These are phyloP conservation scores for Setipinna tenuifilis DNA, from an alignment of 2,797 vertebrate genomes.

Conservation along the genomic window DNA sequence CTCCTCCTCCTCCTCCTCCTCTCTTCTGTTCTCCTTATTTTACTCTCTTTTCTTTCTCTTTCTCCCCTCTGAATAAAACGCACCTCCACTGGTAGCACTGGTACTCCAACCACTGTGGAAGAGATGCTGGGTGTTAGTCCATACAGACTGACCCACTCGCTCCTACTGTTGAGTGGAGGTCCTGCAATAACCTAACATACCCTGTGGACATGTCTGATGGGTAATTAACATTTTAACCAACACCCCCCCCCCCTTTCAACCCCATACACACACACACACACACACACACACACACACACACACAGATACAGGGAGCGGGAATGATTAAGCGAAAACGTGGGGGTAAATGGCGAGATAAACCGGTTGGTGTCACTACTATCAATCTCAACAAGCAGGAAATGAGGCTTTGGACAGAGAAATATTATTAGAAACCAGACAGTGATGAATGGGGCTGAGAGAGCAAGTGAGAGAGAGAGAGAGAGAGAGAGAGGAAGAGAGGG, in stretches of 20 bases:
- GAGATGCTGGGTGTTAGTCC: background rate
- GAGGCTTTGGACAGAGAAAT: constrained; percentile 84
- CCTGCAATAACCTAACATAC: constrained; percentile 63
- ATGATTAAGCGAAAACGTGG: constrained; percentile 84
- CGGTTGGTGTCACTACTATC: constrained; percentile 84
- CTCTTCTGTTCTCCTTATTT: constrained; percentile 25
- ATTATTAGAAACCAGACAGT: constrained; percentile 87
- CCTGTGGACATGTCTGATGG: constrained; percentile 60
- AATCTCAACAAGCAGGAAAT: constrained; percentile 83
- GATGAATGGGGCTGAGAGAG: constrained; percentile 75
- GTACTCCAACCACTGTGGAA: background rate
- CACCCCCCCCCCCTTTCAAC: constrained; percentile 55
- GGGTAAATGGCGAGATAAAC: constrained; percentile 83
- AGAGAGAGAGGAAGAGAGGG: constrained; percentile 48
- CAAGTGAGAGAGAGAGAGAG: constrained; percentile 54
- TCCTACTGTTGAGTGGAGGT: constrained; percentile 40
- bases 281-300: constrained; percentile 57
- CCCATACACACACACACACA: background rate
- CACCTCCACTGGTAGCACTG: background rate
- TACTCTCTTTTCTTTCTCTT: background rate
- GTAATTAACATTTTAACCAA: constrained; percentile 78
- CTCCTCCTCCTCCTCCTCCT: constrained; percentile 57
- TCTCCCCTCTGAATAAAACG: constrained; percentile 13
- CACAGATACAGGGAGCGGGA: constrained; percentile 61
- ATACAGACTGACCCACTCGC: background rate